Evolutionary conservation across 2,113 vertebrate genomes (phyloP).

Genomic region (Phyllopteryx taeniolatus): DNA sequence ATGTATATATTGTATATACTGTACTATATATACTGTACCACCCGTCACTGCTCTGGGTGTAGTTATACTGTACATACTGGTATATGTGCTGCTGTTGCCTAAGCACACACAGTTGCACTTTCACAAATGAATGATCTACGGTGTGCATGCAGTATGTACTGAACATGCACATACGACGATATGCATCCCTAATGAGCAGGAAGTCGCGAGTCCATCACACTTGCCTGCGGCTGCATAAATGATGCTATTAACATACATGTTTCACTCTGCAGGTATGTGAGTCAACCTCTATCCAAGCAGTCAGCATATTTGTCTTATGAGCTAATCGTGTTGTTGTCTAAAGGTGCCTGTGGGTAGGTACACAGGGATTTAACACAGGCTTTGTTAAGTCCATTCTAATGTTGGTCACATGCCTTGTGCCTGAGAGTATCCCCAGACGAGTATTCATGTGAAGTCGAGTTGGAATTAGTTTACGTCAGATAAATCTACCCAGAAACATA

Average conservation of each 20-base stretch:
- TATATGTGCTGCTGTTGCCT: background rate
- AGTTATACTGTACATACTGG: background rate
- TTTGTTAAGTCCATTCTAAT: conserved; percentile 16
- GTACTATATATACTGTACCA: no score
- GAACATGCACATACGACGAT: conserved; percentile 9
- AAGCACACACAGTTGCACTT: background rate
- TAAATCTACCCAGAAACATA: conserved; percentile 3
- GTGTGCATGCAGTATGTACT: background rate
- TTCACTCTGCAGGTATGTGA: background rate
- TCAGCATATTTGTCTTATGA: conserved; percentile 32
- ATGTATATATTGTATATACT: no score
- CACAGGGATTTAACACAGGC: conserved; percentile 14
- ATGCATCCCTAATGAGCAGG: conserved; percentile 20
- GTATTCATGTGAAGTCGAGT: background rate
- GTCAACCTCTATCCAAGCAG: conserved; percentile 24
- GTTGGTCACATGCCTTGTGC: conserved; percentile 15
- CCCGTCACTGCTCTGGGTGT: background rate
- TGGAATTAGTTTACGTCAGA: background rate
- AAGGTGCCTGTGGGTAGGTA: conserved; percentile 15
- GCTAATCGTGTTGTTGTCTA: conserved; percentile 36
- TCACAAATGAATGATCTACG: background rate
- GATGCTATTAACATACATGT: conserved; percentile 6
- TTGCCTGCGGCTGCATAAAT: conserved; percentile 7
- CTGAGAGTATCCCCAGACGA: conserved; percentile 14
- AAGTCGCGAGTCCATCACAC: background rate